Conservation (phyloP, 2,113 vertebrate genomes). For the Limanda limanda region DNA sequence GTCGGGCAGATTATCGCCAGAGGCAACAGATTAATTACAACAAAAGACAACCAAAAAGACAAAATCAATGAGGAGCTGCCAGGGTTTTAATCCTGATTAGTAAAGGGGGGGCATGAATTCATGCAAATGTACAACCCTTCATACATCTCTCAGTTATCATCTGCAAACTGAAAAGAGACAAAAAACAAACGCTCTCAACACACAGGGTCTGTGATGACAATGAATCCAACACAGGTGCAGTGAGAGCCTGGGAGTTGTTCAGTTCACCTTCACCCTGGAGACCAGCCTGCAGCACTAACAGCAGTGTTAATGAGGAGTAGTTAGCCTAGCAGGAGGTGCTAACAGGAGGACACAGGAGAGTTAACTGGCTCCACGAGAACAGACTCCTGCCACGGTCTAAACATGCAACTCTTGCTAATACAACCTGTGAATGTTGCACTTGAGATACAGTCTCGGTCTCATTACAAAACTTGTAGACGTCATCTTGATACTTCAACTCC, state of each 20-base stretch:
- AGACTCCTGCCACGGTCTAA: neutral
- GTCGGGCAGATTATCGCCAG: constrained; percentile 73
- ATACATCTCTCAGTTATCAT: constrained; percentile 14
- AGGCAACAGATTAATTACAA: constrained; percentile 71
- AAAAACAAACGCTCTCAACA: neutral
- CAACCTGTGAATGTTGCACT: neutral
- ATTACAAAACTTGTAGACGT: no score
- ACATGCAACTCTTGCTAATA: neutral
- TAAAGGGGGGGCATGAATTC: constrained; percentile 2
- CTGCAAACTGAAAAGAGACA: neutral
- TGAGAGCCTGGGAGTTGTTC: constrained; percentile 18
- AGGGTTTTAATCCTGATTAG: constrained; percentile 70
- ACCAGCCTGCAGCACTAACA: constrained; percentile 12
- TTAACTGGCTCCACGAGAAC: constrained; percentile 26
- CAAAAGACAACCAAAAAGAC: constrained; percentile 63
- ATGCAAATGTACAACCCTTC: constrained; percentile 17
- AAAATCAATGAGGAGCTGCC: constrained; percentile 64
- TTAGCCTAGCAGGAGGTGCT: constrained; percentile 25
- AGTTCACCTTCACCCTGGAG: constrained; percentile 10
- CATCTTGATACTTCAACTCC: no score
- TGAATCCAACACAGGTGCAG: constrained; percentile 9
- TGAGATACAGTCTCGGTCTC: no score
- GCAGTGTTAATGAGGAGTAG: constrained; percentile 22
- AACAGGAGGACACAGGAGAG: constrained; percentile 47
- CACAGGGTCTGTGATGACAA: neutral